Base-by-base conservation (phyloP, 2,113 vertebrate genomes). In the Ameiurus melas region DNA sequence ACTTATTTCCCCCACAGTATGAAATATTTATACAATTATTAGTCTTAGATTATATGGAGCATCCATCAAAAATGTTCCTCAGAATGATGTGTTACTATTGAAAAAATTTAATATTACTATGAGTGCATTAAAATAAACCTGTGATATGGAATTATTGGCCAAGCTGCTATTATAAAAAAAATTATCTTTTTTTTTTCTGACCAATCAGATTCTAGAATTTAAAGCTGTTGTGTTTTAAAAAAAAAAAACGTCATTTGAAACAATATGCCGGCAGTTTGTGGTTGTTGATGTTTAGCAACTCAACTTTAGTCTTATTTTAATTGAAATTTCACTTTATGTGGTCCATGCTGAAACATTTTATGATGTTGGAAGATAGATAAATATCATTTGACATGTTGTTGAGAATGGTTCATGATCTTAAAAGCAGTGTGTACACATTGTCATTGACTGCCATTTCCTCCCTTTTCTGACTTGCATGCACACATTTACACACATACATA, bases 231-330 rank as follows among this genome's bases (percentile, higher is more conserved):
- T 47, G 39, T 14, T 64, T 1, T n/a, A n/a, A n/a, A n/a, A n/a
- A n/a, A n/a, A n/a, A 25, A 10, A 43, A 6, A 43, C 5, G 43
- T 43, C 5, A 43, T 43, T 14, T 64, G 1, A 25, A 10, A 27
- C 62, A 27, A 64, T 64, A 10, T 64, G 8, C 27, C 0, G 9
- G 1, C 27, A n/a, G 64, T n/a, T 66, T 66, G 27, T 66, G 64
- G 25, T n/a, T 66, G 25, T 33, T 33, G n/a, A 70, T 70, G 66
- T 70, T 70, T 30, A 33, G 66, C 66, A 33, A 33, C 66, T 33
- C n/a, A 1, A 62, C 60, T 62, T 27, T 89, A 87, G 86, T 89
- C 84, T 10, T 22, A 73, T 73, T 19, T 10, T 39, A 39, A 39
- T 20, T 73, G 33, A 39, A 73, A 36, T 36, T 20, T 19, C 70